phyloP scores from a whole-genome alignment of 2,888 invertebrate species.

The Tenthredo amoena region DNA sequence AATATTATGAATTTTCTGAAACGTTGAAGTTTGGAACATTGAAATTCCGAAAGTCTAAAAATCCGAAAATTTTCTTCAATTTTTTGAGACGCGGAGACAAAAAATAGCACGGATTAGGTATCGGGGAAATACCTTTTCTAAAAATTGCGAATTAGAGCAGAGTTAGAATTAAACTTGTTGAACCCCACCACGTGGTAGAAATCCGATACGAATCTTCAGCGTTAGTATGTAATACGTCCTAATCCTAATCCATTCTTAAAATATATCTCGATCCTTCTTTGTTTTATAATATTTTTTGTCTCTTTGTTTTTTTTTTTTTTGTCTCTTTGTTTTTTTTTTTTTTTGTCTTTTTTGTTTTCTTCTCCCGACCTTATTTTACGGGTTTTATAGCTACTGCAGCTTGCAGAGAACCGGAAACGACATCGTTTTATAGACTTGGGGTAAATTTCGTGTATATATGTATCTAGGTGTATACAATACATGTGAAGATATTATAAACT shows the following conservation, averaged over 20 bases:
- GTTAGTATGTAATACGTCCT: not conserved
- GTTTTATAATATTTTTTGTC: not conserved
- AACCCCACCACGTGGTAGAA: not conserved
- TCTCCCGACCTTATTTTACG: not conserved
- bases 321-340: not conserved
- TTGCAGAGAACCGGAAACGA: not conserved
- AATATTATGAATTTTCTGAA: no score
- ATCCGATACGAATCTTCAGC: not conserved
- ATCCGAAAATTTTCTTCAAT: no score
- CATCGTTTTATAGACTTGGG: not conserved
- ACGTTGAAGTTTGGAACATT: no score
- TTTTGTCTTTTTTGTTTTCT: no score
- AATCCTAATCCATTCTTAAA: not conserved
- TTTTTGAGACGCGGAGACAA: no score
- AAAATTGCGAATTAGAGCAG: no score
- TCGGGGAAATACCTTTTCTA: no score
- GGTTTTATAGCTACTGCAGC: not conserved
- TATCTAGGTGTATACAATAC: no score
- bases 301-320: not conserved
- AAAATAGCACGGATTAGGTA: no score
- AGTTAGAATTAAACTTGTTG: not conserved
- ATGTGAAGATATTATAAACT: constrained; percentile 66
- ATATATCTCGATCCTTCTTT: not conserved
- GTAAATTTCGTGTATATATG: not conserved
- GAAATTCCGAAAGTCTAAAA: no score